These are phyloP conservation scores for Ctena decussata DNA, from an alignment of 2,888 invertebrate genomes.

Conservation along the genomic window DNA sequence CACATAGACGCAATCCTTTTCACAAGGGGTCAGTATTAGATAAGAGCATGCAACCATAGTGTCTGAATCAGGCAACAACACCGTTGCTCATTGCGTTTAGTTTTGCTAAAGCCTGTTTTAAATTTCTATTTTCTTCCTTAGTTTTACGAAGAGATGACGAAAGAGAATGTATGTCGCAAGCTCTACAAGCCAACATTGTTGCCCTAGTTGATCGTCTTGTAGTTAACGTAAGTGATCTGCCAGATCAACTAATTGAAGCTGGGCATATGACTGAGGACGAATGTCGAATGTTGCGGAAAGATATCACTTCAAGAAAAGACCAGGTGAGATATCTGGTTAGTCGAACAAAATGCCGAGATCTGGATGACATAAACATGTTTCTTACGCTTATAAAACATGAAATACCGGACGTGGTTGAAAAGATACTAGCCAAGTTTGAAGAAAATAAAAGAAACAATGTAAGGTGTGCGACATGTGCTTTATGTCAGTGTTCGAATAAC, in stretches of 20 bases:
- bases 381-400: background rate
- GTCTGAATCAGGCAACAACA: no score
- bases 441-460: background rate
- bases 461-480: background rate
- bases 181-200: background rate
- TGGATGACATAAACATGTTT: background rate
- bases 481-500: background rate
- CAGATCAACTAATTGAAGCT: background rate
- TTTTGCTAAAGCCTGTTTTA: no score
- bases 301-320: background rate
- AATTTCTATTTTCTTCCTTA: background rate
- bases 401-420: background rate
- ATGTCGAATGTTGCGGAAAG: background rate
- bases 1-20: no score
- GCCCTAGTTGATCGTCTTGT: background rate
- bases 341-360: background rate
- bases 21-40: no score
- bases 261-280: conserved; percentile 8
- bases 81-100: no score
- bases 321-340: background rate
- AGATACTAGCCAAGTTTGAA: background rate
- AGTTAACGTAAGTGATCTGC: background rate
- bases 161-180: background rate
- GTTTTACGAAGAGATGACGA: background rate
- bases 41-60: no score